phyloP scores from a whole-genome alignment of 2,888 invertebrate species.

The Drosophila multiciliata region DNA sequence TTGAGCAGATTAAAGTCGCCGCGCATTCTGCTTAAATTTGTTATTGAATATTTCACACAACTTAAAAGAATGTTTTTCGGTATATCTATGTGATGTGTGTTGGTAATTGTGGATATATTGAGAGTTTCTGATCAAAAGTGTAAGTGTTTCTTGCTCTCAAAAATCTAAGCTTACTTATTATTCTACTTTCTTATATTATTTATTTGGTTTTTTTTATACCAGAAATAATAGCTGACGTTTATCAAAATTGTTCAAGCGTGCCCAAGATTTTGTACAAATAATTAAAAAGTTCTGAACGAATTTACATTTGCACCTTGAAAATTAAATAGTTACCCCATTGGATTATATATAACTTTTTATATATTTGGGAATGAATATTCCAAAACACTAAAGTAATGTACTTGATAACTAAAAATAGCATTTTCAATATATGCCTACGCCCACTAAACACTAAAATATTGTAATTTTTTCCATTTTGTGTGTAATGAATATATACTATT shows the following conservation, averaged over 20 bases:
- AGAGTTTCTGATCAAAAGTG: not conserved
- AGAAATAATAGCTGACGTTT: not conserved
- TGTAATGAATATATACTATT: not conserved
- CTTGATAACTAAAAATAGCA: not conserved
- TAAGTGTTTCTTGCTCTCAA: not conserved
- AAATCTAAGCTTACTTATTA: not conserved
- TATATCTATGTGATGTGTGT: not conserved
- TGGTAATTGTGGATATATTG: not conserved
- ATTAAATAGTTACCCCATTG: not conserved
- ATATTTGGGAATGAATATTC: not conserved
- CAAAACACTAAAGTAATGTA: not conserved
- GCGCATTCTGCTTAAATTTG: constrained; percentile 3
- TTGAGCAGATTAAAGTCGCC: constrained; percentile 64
- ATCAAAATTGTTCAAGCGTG: not conserved
- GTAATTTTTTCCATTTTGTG: not conserved
- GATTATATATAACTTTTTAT: not conserved
- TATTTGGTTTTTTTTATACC: not conserved
- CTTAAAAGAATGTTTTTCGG: not conserved
- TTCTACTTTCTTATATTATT: not conserved
- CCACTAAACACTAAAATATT: not conserved
- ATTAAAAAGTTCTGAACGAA: not conserved
- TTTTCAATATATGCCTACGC: not conserved
- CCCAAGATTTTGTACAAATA: not conserved
- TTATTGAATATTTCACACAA: not conserved
- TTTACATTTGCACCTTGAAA: not conserved